These are phyloP conservation scores for Eurytoma adleriae DNA, from an alignment of 2,888 invertebrate genomes.

Conservation along the genomic window DNA sequence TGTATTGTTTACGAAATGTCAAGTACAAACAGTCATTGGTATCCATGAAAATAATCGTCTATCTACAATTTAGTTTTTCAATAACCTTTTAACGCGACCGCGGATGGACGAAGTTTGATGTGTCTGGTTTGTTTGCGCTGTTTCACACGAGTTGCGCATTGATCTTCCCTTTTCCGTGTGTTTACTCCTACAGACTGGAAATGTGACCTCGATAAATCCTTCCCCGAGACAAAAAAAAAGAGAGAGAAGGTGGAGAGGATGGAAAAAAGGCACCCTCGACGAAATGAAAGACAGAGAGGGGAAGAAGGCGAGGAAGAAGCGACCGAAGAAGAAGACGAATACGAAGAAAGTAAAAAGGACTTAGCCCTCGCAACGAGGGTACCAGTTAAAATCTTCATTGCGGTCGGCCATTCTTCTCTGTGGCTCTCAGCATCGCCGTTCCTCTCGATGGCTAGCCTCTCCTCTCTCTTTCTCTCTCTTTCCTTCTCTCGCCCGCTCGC, in stretches of 20 bases:
- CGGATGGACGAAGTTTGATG: neutral
- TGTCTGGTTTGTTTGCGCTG: constrained; percentile 18
- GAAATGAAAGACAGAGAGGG: constrained; percentile 42
- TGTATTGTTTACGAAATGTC: no score
- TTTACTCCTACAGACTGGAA: constrained; percentile 31
- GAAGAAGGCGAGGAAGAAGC: constrained; percentile 23
- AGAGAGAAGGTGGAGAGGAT: constrained; percentile 29
- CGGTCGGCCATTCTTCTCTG: constrained; percentile 72
- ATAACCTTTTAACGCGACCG: neutral
- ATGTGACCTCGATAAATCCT: constrained; percentile 57
- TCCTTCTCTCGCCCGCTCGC: constrained; percentile 43
- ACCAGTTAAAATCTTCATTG: constrained; percentile 74
- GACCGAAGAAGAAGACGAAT: constrained; percentile 48
- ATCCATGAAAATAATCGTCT: no score
- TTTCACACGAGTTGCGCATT: constrained; percentile 1
- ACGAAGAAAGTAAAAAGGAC: constrained; percentile 59
- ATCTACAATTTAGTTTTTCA: no score
- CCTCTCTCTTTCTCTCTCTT: constrained; percentile 49
- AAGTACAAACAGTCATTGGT: no score
- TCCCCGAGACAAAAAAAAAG: constrained; percentile 23
- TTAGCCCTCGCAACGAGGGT: constrained; percentile 62
- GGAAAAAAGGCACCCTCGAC: constrained; percentile 26
- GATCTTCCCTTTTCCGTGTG: constrained; percentile 14
- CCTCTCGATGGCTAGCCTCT: constrained; percentile 53
- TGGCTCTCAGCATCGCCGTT: constrained; percentile 46